Conservation (phyloP, 2,888 invertebrate species). For the Coleophora deauratella region DNA sequence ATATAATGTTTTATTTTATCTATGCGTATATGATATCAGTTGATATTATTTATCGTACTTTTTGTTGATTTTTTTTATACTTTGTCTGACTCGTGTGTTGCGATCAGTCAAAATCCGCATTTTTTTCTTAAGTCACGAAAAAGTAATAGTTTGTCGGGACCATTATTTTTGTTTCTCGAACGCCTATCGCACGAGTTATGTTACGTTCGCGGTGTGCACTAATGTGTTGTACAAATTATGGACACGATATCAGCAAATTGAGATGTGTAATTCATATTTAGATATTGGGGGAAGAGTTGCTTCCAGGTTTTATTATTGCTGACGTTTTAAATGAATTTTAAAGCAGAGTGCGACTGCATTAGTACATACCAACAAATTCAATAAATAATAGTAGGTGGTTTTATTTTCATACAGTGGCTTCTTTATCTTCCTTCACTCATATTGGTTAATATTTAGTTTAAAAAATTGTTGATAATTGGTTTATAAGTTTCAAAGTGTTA, state of each 20-base stretch:
- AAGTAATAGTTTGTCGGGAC: conserved; percentile 13
- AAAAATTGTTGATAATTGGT: conserved; percentile 21
- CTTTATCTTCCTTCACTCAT: too few species aligned
- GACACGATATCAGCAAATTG: not conserved
- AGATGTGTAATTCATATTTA: not conserved
- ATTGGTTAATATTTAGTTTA: conserved; percentile 14
- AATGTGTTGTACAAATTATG: not conserved
- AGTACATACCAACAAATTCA: too few species aligned
- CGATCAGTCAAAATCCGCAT: not conserved
- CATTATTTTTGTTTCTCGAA: conserved; percentile 9
- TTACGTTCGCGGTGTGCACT: conserved; percentile 2
- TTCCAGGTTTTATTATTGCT: not conserved
- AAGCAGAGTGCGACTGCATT: too few species aligned
- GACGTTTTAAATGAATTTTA: too few species aligned
- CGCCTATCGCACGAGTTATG: not conserved
- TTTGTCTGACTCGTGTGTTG: conserved; percentile 10
- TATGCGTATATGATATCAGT: conserved; percentile 18
- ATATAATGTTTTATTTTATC: conserved; percentile 35
- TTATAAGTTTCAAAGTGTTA: conserved; percentile 23
- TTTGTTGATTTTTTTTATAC: too few species aligned
- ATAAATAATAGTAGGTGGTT: too few species aligned
- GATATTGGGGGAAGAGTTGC: not conserved
- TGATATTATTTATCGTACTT: conserved; percentile 12
- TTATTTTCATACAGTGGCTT: too few species aligned
- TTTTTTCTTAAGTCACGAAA: conserved; percentile 1